Evolutionary conservation across 1,140 invertebrate species (phyloP), one percentile per base, ranked within the genome.

Genomic region (Aphaenogaster rudis): DNA sequence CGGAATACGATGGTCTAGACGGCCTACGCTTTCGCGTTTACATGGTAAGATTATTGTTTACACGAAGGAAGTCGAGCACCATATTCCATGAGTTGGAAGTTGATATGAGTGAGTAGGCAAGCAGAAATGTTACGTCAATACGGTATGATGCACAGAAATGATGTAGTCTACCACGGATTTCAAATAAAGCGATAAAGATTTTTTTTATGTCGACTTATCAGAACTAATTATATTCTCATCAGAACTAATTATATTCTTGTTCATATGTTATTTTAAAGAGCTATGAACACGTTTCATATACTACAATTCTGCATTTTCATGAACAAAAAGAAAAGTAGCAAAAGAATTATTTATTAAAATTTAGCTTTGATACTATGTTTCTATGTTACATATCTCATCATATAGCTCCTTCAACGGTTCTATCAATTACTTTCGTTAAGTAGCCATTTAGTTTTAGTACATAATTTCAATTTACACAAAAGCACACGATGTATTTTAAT

Each of bases 11-110:
- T 72, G 59, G 54, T 50, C 28, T 59, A 67, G 6, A 21, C 54
- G 28, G 88, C 48, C 28, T 61, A 50, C 72, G 66, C 86, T 80
- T 86, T 91, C 89, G 89, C 90, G 91, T 93, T 93, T 93, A 89
- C 92, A 90, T 80, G 85, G 79, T 77, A 89, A 87, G 76, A 93
- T 92, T 92, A 92, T 92, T 94, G 92, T 94, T 94, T 92, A 92
- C 92, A 86, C 79, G 88, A 86, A 88, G 81, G 88, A 88, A 90
- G 66, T 67, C 89, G 50, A 48, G 59, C 64, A 21, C 50, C 64
- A 52, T 76, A 52, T 76, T 67, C 78, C 69, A 36, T 42, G 54
- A 86, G 64, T 71, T 59, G 15, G 64, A 77, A 82, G 59, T 50
- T 48, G 63, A 57, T 48, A 48, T 57, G 71, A 85, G 66, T 66